A percentile compares a stretch with the other conserved stretches of the same genome.
Evolutionary conservation across 2,797 vertebrate species (phyloP).

Genomic region (Harpagifer antarcticus): DNA sequence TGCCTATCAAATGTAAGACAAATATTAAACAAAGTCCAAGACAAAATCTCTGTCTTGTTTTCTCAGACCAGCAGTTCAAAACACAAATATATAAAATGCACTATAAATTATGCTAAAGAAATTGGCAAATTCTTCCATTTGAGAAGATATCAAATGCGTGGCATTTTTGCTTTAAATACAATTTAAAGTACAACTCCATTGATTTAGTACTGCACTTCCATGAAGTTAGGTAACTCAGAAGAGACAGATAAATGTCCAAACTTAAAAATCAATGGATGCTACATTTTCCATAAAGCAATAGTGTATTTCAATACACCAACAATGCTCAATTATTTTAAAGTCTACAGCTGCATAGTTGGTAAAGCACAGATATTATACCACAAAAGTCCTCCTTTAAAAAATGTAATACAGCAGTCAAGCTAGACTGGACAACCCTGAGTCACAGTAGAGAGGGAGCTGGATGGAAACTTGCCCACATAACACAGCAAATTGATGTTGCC

Average conservation of each 20-base stretch:
- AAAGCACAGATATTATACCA: neutral
- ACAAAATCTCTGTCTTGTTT: neutral
- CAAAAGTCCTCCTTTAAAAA: neutral
- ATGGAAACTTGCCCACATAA: conserved; percentile 49
- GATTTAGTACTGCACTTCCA: neutral
- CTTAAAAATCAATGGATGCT: neutral
- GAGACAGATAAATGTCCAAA: neutral
- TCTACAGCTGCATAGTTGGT: neutral
- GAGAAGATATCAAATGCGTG: neutral
- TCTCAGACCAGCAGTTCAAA: neutral
- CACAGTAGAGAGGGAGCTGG: conserved; percentile 1
- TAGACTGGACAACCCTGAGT: neutral
- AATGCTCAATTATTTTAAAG: neutral
- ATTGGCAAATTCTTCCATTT: neutral
- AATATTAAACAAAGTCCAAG: too few species aligned
- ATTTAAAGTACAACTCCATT: neutral
- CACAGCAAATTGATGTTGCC: conserved; percentile 50
- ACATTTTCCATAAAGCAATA: conserved; percentile 6
- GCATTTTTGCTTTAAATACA: neutral
- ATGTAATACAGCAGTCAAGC: too few species aligned
- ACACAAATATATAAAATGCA: neutral
- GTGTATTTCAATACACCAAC: neutral
- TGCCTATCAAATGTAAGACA: too few species aligned
- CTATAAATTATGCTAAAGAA: neutral
- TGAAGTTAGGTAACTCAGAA: neutral